Conservation (phyloP, 1,140 invertebrate genomes). For the Habropoda laboriosa region DNA sequence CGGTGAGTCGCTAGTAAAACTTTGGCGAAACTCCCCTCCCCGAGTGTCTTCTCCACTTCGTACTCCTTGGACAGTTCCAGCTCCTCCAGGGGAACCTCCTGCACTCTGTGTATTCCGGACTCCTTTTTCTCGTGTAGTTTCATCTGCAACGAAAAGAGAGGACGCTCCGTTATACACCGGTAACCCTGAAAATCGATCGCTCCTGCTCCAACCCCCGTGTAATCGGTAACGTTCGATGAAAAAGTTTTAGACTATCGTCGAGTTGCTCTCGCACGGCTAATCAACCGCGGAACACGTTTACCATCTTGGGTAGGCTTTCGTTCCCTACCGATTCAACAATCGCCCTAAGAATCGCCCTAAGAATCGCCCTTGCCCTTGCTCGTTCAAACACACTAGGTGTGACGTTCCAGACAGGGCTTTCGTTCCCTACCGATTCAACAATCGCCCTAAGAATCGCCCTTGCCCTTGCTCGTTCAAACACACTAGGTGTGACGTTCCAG, state of each 20-base stretch:
- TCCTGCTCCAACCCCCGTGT: not conserved
- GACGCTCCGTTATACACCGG: not conserved
- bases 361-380: conserved; percentile 3
- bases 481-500: too few species aligned
- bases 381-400: not conserved
- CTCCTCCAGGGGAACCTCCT: conserved; percentile 83
- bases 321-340: too few species aligned
- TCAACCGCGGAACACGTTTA: conserved; percentile 13
- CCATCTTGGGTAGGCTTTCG: conserved; percentile 2
- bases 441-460: not conserved
- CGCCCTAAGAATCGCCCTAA: too few species aligned
- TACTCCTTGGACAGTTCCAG: conserved; percentile 85
- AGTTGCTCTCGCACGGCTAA: conserved; percentile 10
- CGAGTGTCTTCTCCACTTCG: conserved; percentile 85
- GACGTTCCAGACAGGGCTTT: too few species aligned
- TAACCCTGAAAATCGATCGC: not conserved
- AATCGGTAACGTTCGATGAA: not conserved
- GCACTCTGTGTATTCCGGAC: conserved; percentile 81
- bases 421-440: too few species aligned
- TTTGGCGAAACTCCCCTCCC: conserved; percentile 88
- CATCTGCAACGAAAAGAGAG: conserved; percentile 73
- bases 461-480: conserved; percentile 3
- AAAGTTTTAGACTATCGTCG: not conserved
- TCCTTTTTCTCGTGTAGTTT: conserved; percentile 80
- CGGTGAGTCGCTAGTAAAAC: conserved; percentile 85